Conservation (phyloP, 2,113 vertebrate species). For the Camelus dromedarius region DNA sequence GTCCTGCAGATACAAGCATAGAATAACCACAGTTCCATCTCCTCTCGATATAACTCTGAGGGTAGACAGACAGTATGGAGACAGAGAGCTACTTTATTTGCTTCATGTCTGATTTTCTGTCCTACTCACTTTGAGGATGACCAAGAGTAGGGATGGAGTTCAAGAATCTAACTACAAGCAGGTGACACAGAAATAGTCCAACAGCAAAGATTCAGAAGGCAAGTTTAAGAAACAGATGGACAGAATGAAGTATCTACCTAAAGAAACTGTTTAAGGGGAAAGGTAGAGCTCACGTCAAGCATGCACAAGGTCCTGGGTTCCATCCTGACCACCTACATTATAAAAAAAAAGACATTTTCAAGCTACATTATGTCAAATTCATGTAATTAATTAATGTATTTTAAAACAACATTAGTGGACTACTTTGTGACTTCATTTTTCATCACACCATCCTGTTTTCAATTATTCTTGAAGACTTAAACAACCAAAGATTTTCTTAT, state of each 20-base stretch:
- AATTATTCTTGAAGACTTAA: background rate
- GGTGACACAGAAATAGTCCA: conserved; percentile 32
- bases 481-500: background rate
- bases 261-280: background rate
- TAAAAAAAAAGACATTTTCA: background rate
- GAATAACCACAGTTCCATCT: background rate
- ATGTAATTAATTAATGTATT: background rate
- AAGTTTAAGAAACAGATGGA: conserved; percentile 26
- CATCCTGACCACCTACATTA: too few relatives aligned
- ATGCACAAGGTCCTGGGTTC: too few relatives aligned
- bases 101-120: background rate
- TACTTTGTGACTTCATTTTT: background rate
- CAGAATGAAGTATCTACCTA: background rate
- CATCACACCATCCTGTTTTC: background rate
- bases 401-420: background rate
- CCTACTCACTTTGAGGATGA: background rate
- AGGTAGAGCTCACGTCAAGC: too few relatives aligned
- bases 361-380: background rate
- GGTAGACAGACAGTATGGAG: background rate
- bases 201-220: background rate
- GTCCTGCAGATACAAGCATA: background rate
- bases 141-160: background rate
- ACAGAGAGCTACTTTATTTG: background rate
- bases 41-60: background rate
- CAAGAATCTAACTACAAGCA: background rate